Base-by-base conservation (phyloP, 2,113 vertebrate species). In the Oxygymnocypris stewartii region DNA sequence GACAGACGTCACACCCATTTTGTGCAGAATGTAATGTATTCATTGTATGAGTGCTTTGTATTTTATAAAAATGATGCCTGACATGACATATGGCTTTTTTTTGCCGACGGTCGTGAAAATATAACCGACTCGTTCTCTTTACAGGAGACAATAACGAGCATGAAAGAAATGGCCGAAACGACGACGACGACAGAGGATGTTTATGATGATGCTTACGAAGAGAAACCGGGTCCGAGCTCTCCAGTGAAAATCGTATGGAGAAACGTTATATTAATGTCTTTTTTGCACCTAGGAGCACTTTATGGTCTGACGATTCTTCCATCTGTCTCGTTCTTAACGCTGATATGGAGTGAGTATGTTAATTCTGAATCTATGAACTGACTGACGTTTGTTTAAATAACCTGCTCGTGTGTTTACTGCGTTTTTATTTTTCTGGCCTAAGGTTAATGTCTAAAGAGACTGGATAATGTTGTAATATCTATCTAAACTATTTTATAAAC, bases 241-340 rank as follows among this genome's bases (percentile, higher is more conserved):
- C 93, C 95, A 0, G 28, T 23, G 31, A 84, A 65, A 35, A 95
- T 96, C 0, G 97, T 98, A 54, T 99, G 98, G 98, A 96, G 96
- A 91, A 99, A 99, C 88, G 96, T 99, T 89, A 91, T 97, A 51
- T 90, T 96, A 65, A 98, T 99, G 97, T 20, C 23, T 54, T 40
- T 97, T 63, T 91, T 99, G 59, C 97, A 98, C 83, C 0, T 92
- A 11, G 95, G 92, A 40, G 96, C 93, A 61, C 4, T 98, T 1
- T 94, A 97, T 0, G 96, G 94, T 0, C 11, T 98, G 79, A 8
- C 0, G 0, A 44, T 96, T 88, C 6, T 97, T 78, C 96, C 97
- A 51, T 89, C 89, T 40, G 94, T 95, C 42, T 96, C 94, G 82
- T 10, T 79, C 8, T 88, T 91, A 88, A 98, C 97, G 57, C 84